Base-by-base conservation (phyloP, 1,140 invertebrate species). In the Campoletis sonorensis region DNA sequence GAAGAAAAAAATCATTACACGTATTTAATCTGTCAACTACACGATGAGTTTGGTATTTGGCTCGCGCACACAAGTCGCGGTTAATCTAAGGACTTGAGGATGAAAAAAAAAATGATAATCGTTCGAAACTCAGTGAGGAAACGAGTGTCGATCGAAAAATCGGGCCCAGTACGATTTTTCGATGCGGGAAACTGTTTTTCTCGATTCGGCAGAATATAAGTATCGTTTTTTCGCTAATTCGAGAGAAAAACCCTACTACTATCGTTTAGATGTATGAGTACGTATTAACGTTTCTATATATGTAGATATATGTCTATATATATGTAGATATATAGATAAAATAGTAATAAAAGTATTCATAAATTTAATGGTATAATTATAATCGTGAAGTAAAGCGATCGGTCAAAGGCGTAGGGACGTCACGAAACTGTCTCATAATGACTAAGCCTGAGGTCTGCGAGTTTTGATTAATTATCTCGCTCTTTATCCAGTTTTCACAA, bases 41-140 rank as follows among this genome's bases (percentile, higher is more conserved):
- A 67, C 30, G 26, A 67, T 68, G 37, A 49, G 49, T 81, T 81
- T 78, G 80, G 80, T 61, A 81, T 81, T 45, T 79, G 67, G 76
- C 75, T 81, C 49, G 80, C 70, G 67, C 61, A 81, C 80, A 54
- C 45, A 71, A 77, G 61, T 70, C 33, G 72, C 73, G 49, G 30
- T 71, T 76, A 81, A 77, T 37, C 76, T 81, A 78, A 81, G 49
- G 45, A 49, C 26, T 79, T 30, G 54, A 58, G 26, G 21, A 71
- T 18, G 27, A 51, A 61, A 71, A 45, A 16, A 37, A 71, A 51
- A 71, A 79, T 2, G 21, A 51, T 21, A 49, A 26, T 64, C 33
- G 16, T n/a, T 33, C 61, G 40, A 82, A 40, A 72, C 40, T 15
- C 30, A 37, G 61, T 11, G 33, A 61, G 68, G 61, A 18, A 82